Evolutionary conservation across 1,140 invertebrate species (phyloP).

Genomic region (Melipona quadrifasciata): DNA sequence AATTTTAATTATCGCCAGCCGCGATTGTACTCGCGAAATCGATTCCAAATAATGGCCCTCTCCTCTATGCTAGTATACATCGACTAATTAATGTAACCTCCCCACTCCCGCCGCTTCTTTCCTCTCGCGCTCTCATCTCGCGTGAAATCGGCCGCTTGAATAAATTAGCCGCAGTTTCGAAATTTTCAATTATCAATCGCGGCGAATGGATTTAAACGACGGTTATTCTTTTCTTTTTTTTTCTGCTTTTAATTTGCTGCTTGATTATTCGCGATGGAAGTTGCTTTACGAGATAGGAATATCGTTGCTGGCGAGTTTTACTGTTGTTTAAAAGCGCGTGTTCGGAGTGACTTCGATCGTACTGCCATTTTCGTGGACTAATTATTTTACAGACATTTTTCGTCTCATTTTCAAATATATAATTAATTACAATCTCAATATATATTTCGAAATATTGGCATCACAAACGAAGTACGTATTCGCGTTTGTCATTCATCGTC

Average conservation of each 20-base stretch:
- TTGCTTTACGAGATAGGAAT: background rate
- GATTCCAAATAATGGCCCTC: constrained; percentile 33
- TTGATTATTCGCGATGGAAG: background rate
- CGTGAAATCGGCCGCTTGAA: background rate
- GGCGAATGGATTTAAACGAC: background rate
- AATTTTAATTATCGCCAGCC: constrained; percentile 41
- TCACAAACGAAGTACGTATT: too few relatives aligned
- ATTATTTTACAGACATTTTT: background rate
- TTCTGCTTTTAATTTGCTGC: background rate
- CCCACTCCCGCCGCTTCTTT: background rate
- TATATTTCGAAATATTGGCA: too few relatives aligned
- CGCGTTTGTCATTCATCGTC: too few relatives aligned
- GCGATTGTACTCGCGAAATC: constrained; percentile 28
- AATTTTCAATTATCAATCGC: background rate
- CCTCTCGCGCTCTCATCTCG: background rate
- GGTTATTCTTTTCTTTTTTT: too few relatives aligned
- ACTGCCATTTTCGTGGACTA: background rate
- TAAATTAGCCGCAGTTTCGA: background rate
- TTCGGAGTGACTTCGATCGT: too few relatives aligned
- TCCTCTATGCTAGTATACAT: background rate
- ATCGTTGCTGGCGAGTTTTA: background rate
- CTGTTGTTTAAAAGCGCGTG: background rate
- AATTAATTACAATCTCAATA: too few relatives aligned
- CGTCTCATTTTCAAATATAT: too few relatives aligned
- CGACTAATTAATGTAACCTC: constrained; percentile 30